Conservation (phyloP, 2,797 vertebrate species). For the Taenioides sp. region DNA sequence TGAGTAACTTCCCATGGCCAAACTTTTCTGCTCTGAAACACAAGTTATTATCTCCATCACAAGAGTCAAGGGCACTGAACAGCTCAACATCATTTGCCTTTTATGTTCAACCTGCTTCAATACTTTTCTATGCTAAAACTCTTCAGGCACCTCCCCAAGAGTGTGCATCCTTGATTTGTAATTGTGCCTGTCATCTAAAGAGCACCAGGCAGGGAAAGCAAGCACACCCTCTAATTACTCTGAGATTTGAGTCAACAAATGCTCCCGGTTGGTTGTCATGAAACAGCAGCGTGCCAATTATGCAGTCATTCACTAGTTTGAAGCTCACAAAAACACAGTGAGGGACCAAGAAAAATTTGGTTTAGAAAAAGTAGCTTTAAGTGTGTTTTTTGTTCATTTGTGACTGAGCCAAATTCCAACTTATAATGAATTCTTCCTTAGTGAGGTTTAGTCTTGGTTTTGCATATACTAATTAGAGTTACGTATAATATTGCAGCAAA, state of each 20-base stretch:
- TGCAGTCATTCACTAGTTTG: constrained; percentile 43
- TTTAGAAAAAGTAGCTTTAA: constrained; percentile 19
- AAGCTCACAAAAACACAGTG: constrained; percentile 35
- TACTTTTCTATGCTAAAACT: constrained; percentile 40
- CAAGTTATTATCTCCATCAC: not conserved
- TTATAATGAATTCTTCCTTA: not conserved
- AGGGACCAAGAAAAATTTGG: constrained; percentile 24
- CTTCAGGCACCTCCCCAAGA: constrained; percentile 47
- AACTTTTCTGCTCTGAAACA: not conserved
- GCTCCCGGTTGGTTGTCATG: constrained; percentile 59
- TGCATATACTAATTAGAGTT: not conserved
- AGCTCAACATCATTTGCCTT: constrained; percentile 42
- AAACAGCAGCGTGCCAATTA: constrained; percentile 64
- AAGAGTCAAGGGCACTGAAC: constrained; percentile 34
- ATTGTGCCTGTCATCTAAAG: constrained; percentile 64
- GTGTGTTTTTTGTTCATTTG: constrained; percentile 6
- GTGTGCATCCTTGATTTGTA: constrained; percentile 62
- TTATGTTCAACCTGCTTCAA: constrained; percentile 36
- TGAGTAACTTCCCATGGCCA: not conserved
- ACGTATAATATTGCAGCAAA: not conserved
- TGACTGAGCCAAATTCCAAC: not conserved
- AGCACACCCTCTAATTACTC: constrained; percentile 58
- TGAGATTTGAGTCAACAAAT: constrained; percentile 65
- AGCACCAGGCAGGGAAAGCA: constrained; percentile 51
- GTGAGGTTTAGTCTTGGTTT: not conserved